Conservation (phyloP, 1,140 invertebrate genomes). For the Caenorhabditis briggsae region DNA sequence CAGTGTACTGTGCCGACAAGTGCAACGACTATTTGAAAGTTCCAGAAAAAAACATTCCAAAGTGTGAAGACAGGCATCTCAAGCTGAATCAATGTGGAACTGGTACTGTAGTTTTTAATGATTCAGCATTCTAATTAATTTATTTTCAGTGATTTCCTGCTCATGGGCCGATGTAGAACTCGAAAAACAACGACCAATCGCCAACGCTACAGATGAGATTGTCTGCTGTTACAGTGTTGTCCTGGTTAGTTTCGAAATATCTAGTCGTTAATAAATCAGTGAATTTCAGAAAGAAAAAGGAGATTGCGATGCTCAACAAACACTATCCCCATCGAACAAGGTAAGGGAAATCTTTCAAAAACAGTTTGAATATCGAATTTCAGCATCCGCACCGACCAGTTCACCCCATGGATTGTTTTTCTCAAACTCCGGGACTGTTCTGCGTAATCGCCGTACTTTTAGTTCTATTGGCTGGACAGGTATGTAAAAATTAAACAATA, state of each 20-base stretch:
- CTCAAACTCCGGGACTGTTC: constrained; percentile 11
- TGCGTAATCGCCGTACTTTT: constrained; percentile 11
- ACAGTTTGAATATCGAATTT: neutral
- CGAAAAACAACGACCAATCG: constrained; percentile 23
- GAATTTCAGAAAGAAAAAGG: constrained; percentile 23
- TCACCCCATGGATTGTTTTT: constrained; percentile 5
- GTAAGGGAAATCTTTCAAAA: neutral
- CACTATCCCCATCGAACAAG: neutral
- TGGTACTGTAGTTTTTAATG: neutral
- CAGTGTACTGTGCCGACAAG: constrained; percentile 42
- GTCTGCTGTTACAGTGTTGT: constrained; percentile 32
- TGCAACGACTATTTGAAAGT: constrained; percentile 33
- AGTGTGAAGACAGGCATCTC: constrained; percentile 35
- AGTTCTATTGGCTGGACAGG: constrained; percentile 1
- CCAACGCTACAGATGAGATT: constrained; percentile 36
- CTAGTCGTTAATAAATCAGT: neutral
- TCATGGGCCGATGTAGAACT: constrained; percentile 37
- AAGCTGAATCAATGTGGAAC: constrained; percentile 43
- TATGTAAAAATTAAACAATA: neutral
- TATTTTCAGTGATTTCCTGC: constrained; percentile 28
- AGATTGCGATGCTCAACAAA: constrained; percentile 40
- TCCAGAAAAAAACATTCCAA: constrained; percentile 40
- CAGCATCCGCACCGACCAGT: neutral
- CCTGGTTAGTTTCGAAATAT: neutral
- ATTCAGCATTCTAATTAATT: neutral